Percentiles rank a stretch among this genome's conserved stretches.
Conservation (phyloP, 2,113 vertebrate species). For the Paramormyrops kingsleyae region DNA sequence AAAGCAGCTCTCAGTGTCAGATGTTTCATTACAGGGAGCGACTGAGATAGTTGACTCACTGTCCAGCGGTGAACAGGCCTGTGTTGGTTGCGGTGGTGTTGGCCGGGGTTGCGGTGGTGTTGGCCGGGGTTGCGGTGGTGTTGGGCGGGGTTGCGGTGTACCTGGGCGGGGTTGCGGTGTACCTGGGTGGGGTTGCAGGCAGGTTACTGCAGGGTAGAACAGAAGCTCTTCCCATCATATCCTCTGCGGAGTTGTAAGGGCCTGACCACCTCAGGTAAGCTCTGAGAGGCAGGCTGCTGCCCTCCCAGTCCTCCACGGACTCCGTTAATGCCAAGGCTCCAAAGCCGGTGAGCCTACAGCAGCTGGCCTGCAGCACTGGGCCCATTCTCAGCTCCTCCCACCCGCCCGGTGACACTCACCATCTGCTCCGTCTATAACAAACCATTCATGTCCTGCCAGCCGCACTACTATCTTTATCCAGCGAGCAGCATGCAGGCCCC, state of each 20-base stretch:
- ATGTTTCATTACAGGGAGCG: background rate
- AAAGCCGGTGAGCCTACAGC: conserved; percentile 35
- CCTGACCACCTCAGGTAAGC: background rate
- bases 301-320: background rate
- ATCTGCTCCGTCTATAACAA: conserved; percentile 63
- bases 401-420: conserved; percentile 46
- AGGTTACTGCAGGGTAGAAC: background rate
- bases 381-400: conserved; percentile 28
- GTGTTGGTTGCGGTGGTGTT: background rate
- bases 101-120: background rate
- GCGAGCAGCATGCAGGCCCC: background rate
- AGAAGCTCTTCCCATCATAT: background rate
- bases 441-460: conserved; percentile 44
- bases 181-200: background rate
- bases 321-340: conserved; percentile 28
- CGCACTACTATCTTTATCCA: conserved; percentile 11
- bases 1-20: background rate
- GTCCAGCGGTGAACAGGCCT: background rate
- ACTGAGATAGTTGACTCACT: background rate
- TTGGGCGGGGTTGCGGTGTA: no score
- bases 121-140: rapidly evolving
- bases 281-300: background rate
- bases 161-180: background rate
- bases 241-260: background rate
- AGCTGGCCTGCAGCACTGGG: conserved; percentile 50